Percentiles rank a stretch among this genome's conserved stretches.
Evolutionary conservation across 1,140 invertebrate species (phyloP).

Genomic region (Phymastichus coffea): DNA sequence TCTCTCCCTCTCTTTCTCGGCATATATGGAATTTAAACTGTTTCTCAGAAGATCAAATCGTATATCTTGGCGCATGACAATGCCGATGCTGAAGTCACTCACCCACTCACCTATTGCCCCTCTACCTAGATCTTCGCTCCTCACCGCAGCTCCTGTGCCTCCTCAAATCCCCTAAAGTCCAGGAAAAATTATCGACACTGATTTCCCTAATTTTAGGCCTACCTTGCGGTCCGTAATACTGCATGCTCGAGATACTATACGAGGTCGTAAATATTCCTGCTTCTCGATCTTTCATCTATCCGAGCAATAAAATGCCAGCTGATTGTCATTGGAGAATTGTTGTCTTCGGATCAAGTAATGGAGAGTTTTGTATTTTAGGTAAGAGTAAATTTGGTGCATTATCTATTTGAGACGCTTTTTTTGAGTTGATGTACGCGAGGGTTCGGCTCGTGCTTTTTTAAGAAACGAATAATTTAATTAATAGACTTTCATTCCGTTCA

Average conservation of each 20-base stretch:
- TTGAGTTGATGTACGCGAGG: too few relatives aligned
- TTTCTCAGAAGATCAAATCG: conserved; percentile 53
- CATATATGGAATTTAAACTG: conserved; percentile 53
- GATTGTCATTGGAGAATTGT: too few relatives aligned
- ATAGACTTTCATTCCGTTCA: too few relatives aligned
- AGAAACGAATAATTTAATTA: too few relatives aligned
- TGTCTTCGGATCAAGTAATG: too few relatives aligned
- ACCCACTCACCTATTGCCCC: conserved; percentile 49
- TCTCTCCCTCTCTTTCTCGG: conserved; percentile 5
- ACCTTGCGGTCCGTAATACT: background rate
- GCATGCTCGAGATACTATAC: conserved; percentile 10
- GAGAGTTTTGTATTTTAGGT: too few relatives aligned
- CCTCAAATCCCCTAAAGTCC: background rate
- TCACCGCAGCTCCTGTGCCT: background rate
- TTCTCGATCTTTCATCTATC: background rate
- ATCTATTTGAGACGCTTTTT: too few relatives aligned
- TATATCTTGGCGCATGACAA: conserved; percentile 55
- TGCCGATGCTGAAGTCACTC: conserved; percentile 45
- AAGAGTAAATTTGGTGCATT: too few relatives aligned
- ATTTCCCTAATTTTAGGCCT: conserved; percentile 10
- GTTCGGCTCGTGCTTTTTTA: too few relatives aligned
- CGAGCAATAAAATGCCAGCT: too few relatives aligned
- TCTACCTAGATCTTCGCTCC: conserved; percentile 29
- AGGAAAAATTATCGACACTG: conserved; percentile 18
- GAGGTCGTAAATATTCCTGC: conserved; percentile 5